Percentiles rank a stretch among this genome's conserved stretches.
These are phyloP conservation scores for Glossosoma conforme DNA, from an alignment of 1,140 invertebrate species.

Conservation along the genomic window DNA sequence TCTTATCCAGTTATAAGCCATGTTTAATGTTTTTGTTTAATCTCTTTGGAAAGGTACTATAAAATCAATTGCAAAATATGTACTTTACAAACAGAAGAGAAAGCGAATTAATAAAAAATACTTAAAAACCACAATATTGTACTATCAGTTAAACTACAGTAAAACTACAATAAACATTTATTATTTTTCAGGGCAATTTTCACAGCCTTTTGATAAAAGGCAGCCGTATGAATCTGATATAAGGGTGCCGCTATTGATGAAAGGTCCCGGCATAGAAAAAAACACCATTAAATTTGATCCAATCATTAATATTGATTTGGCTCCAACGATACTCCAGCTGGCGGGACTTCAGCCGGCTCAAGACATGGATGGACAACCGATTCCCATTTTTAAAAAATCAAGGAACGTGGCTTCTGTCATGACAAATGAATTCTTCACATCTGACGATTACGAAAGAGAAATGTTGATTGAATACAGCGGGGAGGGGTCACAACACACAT, in stretches of 20 bases:
- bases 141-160: too few relatives aligned
- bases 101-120: too few relatives aligned
- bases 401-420: constrained; percentile 13
- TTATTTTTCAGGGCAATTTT: constrained; percentile 67
- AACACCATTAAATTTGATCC: constrained; percentile 49
- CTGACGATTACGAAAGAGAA: constrained; percentile 41
- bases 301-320: constrained; percentile 73
- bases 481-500: constrained; percentile 54
- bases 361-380: constrained; percentile 63
- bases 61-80: too few relatives aligned
- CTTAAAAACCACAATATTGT: too few relatives aligned
- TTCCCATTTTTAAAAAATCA: constrained; percentile 40
- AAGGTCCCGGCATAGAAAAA: constrained; percentile 63
- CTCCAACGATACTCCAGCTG: constrained; percentile 73
- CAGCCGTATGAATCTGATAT: constrained; percentile 88
- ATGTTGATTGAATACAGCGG: constrained; percentile 77
- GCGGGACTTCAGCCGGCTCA: constrained; percentile 49
- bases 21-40: too few relatives aligned
- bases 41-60: too few relatives aligned
- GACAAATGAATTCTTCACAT: constrained; percentile 5
- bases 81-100: too few relatives aligned
- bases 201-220: constrained; percentile 80
- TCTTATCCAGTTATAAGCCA: too few relatives aligned
- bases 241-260: constrained; percentile 71
- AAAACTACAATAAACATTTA: neutral